phyloP scores from a whole-genome alignment of 2,888 invertebrate genomes.

The Mystacides longicornis region DNA sequence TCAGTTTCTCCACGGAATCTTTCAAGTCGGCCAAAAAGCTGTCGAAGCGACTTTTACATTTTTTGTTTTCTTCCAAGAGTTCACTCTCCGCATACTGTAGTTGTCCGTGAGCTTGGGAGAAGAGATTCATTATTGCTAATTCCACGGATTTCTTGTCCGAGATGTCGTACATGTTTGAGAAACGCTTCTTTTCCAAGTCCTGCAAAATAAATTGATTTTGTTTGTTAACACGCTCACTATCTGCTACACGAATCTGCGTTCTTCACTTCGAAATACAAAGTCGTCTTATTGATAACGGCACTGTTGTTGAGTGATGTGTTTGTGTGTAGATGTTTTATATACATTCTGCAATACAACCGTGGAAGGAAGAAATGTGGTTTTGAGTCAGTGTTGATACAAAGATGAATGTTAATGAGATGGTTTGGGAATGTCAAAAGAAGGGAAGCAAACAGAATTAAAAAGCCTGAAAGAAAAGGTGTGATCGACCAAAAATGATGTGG shows the following conservation, averaged over 20 bases:
- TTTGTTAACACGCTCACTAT: not conserved
- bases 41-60: not conserved
- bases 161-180: not conserved
- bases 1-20: not conserved
- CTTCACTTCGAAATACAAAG: too few species aligned
- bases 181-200: conserved; percentile 9
- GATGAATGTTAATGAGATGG: too few species aligned
- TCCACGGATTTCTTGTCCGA: conserved; percentile 3
- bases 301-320: too few species aligned
- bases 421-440: too few species aligned
- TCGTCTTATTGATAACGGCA: too few species aligned
- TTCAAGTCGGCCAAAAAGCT: not conserved
- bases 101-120: conserved; percentile 1
- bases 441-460: too few species aligned
- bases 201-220: not conserved
- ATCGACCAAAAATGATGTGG: too few species aligned
- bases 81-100: conserved; percentile 4
- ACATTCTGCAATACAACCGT: too few species aligned
- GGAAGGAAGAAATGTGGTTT: not conserved
- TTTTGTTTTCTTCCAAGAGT: not conserved
- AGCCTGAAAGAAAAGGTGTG: too few species aligned
- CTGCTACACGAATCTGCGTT: too few species aligned
- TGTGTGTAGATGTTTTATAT: too few species aligned
- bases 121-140: not conserved
- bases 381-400: conserved; percentile 39